Percentiles rank a stretch among this genome's conserved stretches.
phyloP scores from a whole-genome alignment of 2,113 vertebrate species.

The Ophthalmolycus amberensis region DNA sequence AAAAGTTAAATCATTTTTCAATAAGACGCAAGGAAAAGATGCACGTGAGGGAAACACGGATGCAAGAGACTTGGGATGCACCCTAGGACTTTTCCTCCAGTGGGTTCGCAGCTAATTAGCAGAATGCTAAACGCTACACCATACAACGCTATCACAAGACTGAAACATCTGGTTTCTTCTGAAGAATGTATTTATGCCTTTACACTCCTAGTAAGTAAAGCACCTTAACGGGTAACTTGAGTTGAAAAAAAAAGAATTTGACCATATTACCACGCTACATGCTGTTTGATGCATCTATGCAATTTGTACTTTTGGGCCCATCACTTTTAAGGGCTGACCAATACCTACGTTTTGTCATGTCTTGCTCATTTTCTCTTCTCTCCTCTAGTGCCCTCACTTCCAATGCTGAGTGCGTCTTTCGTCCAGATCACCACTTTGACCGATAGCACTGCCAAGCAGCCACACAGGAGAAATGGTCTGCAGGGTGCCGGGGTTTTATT shows the following conservation, averaged over 20 bases:
- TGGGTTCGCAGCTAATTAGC: not conserved
- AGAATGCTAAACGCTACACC: not conserved
- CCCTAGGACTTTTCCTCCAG: not conserved
- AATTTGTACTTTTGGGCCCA: no score
- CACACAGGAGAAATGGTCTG: not conserved
- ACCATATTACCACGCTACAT: no score
- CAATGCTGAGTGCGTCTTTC: not conserved
- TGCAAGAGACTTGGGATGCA: not conserved
- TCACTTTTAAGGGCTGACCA: no score
- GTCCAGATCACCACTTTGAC: not conserved
- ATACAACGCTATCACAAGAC: not conserved
- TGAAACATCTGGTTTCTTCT: not conserved
- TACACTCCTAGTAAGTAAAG: not conserved
- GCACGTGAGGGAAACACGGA: not conserved
- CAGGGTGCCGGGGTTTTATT: not conserved
- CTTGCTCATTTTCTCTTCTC: not conserved
- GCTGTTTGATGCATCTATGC: no score
- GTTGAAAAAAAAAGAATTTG: not conserved
- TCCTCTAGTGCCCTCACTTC: not conserved
- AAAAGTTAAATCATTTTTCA: not conserved
- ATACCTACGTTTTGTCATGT: not conserved
- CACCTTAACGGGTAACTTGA: not conserved
- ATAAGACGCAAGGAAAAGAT: not conserved
- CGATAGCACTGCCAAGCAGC: not conserved
- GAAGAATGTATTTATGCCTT: not conserved